phyloP scores from a whole-genome alignment of 2,113 vertebrate species.

The Hippocampus mohnikei region DNA sequence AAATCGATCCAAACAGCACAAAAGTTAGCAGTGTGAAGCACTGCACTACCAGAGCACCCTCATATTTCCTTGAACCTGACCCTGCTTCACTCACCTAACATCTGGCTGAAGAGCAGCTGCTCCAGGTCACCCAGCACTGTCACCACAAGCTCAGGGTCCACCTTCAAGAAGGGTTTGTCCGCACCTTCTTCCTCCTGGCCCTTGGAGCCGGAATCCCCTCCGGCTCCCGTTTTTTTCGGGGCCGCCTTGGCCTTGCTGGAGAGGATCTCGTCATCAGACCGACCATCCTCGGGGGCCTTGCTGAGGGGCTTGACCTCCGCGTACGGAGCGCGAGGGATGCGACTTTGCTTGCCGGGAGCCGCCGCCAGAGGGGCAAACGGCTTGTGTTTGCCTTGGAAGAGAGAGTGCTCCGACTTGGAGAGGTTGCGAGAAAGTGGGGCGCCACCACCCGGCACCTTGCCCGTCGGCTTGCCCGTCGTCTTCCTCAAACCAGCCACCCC shows the following conservation, averaged over 20 bases:
- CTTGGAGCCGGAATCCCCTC: constrained; percentile 61
- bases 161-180: constrained; percentile 91
- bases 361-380: constrained; percentile 79
- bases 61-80: neutral
- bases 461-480: constrained; percentile 65
- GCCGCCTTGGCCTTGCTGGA: constrained; percentile 84
- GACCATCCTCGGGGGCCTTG: constrained; percentile 86
- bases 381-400: constrained; percentile 84
- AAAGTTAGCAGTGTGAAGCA: neutral
- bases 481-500: constrained; percentile 60
- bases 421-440: constrained; percentile 84
- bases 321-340: constrained; percentile 91
- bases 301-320: constrained; percentile 96
- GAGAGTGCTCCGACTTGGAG: constrained; percentile 93
- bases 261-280: constrained; percentile 90
- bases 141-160: constrained; percentile 97
- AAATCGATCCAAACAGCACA: neutral
- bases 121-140: constrained; percentile 96
- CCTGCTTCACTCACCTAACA: constrained; percentile 85
- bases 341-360: constrained; percentile 83
- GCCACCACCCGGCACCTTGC: constrained; percentile 60
- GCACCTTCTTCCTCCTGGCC: constrained; percentile 75
- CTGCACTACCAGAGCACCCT: neutral
- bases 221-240: constrained; percentile 65
- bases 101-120: constrained; percentile 98